Base-by-base conservation (phyloP, 1,140 invertebrate species). In the Platyscapa corneri region DNA sequence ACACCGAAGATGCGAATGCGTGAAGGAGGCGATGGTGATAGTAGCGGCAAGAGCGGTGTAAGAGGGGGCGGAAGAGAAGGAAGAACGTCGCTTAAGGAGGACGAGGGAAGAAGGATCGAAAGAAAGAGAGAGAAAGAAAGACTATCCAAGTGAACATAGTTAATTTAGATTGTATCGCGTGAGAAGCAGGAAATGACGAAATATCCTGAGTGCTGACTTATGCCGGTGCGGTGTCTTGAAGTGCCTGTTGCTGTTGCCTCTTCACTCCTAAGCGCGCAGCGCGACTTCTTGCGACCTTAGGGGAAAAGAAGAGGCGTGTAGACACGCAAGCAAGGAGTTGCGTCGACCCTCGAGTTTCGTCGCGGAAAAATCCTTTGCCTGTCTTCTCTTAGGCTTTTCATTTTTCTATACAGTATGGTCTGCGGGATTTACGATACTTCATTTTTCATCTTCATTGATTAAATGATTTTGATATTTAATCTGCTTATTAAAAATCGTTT, bases 131-230 rank as follows among this genome's bases (percentile, higher is more conserved):
- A 78, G 75, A 77, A 75, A 30, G 46, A 42, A 46, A 64, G n/a
- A 39, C 92, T 93, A 93, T 90, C 92, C 92, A 91, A 93, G 92
- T 92, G 93, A 93, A 93, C 93, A 93, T 93, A 92, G 93, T 93
- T 93, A 93, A 93, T 93, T 93, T 93, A 93, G 93, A 93, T 93
- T 93, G 93, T 93, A 93, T 93, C 93, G 93, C 93, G 93, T 93
- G 93, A 93, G 93, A 93, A 93, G 92, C 92, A 93, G 93, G 92
- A 93, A 93, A 93, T 93, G 93, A 93, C 93, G 92, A 93, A 93
- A 93, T 93, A 93, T 93, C 93, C 93, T 93, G 92, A 92, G 92
- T 92, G 90, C 92, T 90, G 91, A 93, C 91, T 93, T 93, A 92
- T 92, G 91, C 88, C 88, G 89, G 89, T 86, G 85, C 89, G 80